Evolutionary conservation across 2,113 vertebrate species (phyloP).

Genomic region (Penelope pileata): DNA sequence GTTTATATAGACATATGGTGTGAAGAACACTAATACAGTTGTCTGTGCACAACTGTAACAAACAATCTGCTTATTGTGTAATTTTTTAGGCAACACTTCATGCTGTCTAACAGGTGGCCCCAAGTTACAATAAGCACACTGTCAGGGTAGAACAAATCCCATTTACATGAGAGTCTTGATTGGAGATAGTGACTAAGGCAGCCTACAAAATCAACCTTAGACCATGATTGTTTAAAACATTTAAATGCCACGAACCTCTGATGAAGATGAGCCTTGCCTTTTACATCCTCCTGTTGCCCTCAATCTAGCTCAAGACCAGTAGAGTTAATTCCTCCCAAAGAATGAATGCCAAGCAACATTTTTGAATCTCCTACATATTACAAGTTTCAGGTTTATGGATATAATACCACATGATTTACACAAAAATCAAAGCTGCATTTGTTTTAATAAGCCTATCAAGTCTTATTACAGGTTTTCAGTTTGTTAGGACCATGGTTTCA

Average conservation of each 20-base stretch:
- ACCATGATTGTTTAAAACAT: slow-evolving; percentile 34
- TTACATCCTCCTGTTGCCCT: slow-evolving; percentile 46
- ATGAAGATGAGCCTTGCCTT: slow-evolving; percentile 30
- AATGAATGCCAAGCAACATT: not conserved
- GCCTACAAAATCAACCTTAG: slow-evolving; percentile 60
- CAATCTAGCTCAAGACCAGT: slow-evolving; percentile 22
- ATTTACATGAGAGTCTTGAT: slow-evolving; percentile 46
- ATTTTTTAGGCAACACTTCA: slow-evolving; percentile 62
- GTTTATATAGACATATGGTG: slow-evolving; percentile 64
- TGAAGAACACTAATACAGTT: slow-evolving; percentile 70
- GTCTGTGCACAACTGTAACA: slow-evolving; percentile 74
- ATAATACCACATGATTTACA: not conserved
- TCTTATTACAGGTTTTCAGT: not conserved
- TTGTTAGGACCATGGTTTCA: not conserved
- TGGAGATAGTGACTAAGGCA: slow-evolving; percentile 60
- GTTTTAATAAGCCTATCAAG: not conserved
- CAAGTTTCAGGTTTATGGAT: not conserved
- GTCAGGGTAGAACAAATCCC: slow-evolving; percentile 37
- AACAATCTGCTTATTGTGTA: slow-evolving; percentile 73
- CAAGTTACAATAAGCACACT: slow-evolving; percentile 46
- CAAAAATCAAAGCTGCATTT: not conserved
- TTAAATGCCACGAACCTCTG: not conserved
- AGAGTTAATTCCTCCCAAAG: not conserved
- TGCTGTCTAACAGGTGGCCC: slow-evolving; percentile 69
- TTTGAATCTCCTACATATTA: not conserved